phyloP scores from a whole-genome alignment of 2,888 invertebrate genomes.

The Tetragnatha montana region DNA sequence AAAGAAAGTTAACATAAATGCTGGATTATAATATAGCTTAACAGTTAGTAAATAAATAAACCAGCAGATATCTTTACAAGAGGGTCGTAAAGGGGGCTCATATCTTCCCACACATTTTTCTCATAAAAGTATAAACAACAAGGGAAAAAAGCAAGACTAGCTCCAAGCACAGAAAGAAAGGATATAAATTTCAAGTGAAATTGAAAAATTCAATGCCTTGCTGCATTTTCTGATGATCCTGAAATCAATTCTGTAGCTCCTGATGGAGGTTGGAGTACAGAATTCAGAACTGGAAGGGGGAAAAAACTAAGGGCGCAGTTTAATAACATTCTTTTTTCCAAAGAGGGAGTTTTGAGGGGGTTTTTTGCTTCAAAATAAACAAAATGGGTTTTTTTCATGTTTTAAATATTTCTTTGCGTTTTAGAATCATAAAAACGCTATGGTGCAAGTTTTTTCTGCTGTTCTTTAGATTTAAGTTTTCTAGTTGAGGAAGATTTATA shows the following conservation, averaged over 20 bases:
- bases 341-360: neutral
- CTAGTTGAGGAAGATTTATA: neutral
- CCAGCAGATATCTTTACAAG: too few species aligned
- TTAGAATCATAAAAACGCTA: neutral
- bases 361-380: neutral
- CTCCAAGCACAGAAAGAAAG: neutral
- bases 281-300: neutral
- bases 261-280: neutral
- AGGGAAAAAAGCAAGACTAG: neutral
- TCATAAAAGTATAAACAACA: too few species aligned
- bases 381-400: neutral
- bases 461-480: neutral
- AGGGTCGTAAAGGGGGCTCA: too few species aligned
- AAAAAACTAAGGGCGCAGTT: neutral
- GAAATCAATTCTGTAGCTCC: neutral
- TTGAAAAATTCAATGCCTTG: neutral
- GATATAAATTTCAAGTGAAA: neutral
- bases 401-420: neutral
- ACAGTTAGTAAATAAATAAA: too few species aligned
- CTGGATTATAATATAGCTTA: too few species aligned
- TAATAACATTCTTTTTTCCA: neutral
- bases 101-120: too few species aligned
- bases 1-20: too few species aligned
- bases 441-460: neutral
- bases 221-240: neutral